These are phyloP conservation scores for Gryllus bimaculatus DNA, from an alignment of 1,140 invertebrate genomes.

Conservation along the genomic window DNA sequence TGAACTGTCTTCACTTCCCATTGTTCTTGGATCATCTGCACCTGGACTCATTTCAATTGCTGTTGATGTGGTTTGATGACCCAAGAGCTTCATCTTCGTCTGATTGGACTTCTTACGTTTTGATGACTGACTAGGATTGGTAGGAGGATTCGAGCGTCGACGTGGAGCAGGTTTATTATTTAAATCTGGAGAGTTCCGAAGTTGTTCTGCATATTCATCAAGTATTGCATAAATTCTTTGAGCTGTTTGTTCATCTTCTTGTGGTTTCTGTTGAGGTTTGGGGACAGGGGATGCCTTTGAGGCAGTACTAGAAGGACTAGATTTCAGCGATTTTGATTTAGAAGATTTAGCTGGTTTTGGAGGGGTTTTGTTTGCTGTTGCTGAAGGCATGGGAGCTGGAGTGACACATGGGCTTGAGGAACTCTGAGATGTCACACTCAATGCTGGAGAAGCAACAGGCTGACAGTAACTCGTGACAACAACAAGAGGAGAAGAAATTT, in stretches of 20 bases:
- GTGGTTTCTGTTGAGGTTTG: constrained; percentile 60
- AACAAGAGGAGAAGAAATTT: constrained; percentile 42
- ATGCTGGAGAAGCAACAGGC: constrained; percentile 46
- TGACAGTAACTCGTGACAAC: constrained; percentile 50
- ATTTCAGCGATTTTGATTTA: constrained; percentile 44
- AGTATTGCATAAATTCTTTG: constrained; percentile 71
- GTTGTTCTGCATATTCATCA: constrained; percentile 68
- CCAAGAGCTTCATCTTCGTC: constrained; percentile 41
- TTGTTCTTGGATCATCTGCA: constrained; percentile 51
- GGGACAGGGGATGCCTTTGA: constrained; percentile 55
- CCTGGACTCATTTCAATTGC: constrained; percentile 47
- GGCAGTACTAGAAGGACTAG: constrained; percentile 40
- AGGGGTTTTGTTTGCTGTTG: constrained; percentile 35
- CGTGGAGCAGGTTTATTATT: constrained; percentile 72
- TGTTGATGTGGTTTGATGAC: constrained; percentile 37
- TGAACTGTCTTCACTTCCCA: constrained; percentile 60
- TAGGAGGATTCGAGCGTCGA: constrained; percentile 60
- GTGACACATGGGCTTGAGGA: constrained; percentile 51
- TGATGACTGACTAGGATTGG: constrained; percentile 56
- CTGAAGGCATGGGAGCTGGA: constrained; percentile 38
- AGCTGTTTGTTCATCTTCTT: constrained; percentile 71
- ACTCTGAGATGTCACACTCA: constrained; percentile 50
- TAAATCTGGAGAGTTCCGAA: constrained; percentile 65
- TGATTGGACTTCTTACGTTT: constrained; percentile 62
- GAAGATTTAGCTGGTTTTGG: constrained; percentile 44